Evolutionary conservation across 2,888 invertebrate genomes (phyloP).

Genomic region (Hypercompe scribonia): DNA sequence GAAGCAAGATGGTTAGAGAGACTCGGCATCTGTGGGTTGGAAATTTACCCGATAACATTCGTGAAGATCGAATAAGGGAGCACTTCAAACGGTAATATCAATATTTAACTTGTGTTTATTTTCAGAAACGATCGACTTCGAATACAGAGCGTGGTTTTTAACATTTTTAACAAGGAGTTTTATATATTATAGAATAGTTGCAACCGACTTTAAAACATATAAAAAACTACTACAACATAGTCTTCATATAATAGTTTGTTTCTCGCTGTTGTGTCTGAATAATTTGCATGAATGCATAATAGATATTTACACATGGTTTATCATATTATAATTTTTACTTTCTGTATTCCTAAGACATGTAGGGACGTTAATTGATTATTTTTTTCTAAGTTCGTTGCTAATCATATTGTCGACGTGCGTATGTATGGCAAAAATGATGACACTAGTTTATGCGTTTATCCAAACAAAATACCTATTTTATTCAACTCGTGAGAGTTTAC

Average conservation of each 20-base stretch:
- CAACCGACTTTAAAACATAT: not conserved
- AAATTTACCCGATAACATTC: slow-evolving; percentile 99
- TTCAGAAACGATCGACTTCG: slow-evolving; percentile 32
- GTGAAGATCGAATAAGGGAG: slow-evolving; percentile 98
- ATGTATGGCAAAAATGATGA: not conserved
- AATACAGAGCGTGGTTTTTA: not conserved
- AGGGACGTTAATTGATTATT: not conserved
- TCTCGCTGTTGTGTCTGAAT: not conserved
- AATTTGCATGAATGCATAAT: not conserved
- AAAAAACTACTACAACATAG: not conserved
- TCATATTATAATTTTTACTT: not conserved
- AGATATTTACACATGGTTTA: not conserved
- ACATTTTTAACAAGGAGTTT: not conserved
- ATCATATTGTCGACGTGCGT: not conserved
- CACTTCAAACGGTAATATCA: slow-evolving; percentile 96
- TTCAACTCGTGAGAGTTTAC: not conserved
- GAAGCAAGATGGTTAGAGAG: slow-evolving; percentile 99
- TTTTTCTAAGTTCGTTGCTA: not conserved
- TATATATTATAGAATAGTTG: not conserved
- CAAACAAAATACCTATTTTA: not conserved
- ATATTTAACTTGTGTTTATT: slow-evolving; percentile 32
- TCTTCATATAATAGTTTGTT: not conserved
- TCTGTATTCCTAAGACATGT: not conserved
- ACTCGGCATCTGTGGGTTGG: slow-evolving; percentile 99
- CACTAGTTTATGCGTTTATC: not conserved